phyloP scores from a whole-genome alignment of 2,113 vertebrate species.

The Rissa tridactyla region DNA sequence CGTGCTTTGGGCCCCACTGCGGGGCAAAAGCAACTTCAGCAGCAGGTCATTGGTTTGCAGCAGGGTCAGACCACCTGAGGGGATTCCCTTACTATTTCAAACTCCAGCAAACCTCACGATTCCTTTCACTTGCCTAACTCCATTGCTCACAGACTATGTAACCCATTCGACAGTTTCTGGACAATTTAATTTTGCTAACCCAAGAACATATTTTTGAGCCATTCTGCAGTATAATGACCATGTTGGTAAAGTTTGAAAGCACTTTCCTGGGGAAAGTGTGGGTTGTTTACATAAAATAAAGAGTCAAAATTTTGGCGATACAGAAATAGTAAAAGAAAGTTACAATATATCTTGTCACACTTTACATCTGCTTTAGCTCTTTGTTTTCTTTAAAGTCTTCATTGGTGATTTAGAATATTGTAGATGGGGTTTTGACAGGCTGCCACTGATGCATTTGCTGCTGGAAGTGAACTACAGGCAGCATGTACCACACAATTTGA shows the following conservation, averaged over 20 bases:
- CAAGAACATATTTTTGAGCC: not conserved
- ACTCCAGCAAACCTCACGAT: not conserved
- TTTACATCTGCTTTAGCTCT: slow-evolving; percentile 39
- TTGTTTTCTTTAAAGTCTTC: not conserved
- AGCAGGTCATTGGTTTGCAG: not conserved
- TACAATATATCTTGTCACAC: not conserved
- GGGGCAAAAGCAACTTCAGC: not conserved
- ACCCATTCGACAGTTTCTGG: not conserved
- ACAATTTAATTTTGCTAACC: not conserved
- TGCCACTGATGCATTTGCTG: not conserved
- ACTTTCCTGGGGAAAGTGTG: not conserved
- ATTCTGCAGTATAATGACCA: not conserved
- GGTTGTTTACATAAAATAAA: not conserved
- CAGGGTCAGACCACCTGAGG: not conserved
- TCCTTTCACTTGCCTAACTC: not conserved
- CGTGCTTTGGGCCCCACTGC: not conserved
- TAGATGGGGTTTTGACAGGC: not conserved
- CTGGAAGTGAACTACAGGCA: slow-evolving; percentile 22
- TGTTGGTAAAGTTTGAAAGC: not conserved
- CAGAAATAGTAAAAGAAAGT: not conserved
- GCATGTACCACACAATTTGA: not conserved
- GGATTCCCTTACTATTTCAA: not conserved
- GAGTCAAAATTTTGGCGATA: not conserved
- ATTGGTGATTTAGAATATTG: not conserved
- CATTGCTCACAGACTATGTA: accelerated